phyloP scores from a whole-genome alignment of 23 tunicate species.

The Corella eumyota region DNA sequence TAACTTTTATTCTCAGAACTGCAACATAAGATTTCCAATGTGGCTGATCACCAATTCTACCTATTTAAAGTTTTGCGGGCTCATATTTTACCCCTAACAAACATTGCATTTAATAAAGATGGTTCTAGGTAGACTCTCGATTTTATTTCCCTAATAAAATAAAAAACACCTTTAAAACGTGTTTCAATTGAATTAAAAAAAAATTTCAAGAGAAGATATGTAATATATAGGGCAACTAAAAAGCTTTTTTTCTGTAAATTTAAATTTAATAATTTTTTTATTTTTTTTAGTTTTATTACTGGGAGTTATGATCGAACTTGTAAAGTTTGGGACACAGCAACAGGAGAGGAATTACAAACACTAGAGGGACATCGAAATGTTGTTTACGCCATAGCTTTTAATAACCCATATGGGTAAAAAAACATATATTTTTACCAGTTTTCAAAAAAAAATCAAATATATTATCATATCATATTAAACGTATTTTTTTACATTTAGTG shows the following conservation, averaged over 20 bases:
- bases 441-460: background rate
- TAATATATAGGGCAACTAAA: no score
- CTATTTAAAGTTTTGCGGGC: conserved; percentile 90
- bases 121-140: conserved; percentile 50
- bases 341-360: conserved; percentile 73
- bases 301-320: conserved; percentile 99
- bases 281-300: conserved; percentile 69
- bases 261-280: no score
- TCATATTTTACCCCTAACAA: conserved; percentile 88
- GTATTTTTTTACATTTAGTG: conserved; percentile 9
- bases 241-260: no score
- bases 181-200: no score
- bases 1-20: conserved; percentile 42
- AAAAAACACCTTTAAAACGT: no score
- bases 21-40: conserved; percentile 33
- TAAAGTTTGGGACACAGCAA: conserved; percentile 96
- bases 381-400: conserved; percentile 94
- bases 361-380: conserved; percentile 97
- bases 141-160: no score
- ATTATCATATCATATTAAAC: background rate
- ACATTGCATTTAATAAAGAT: conserved; percentile 91
- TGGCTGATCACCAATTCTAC: conserved; percentile 69
- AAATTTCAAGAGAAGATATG: no score
- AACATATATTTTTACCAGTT: background rate
- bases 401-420: conserved; percentile 94